A percentile compares a stretch with the other conserved stretches of the same genome.
Evolutionary conservation across 2,113 vertebrate genomes (phyloP).

Genomic region (Vombatus ursinus): DNA sequence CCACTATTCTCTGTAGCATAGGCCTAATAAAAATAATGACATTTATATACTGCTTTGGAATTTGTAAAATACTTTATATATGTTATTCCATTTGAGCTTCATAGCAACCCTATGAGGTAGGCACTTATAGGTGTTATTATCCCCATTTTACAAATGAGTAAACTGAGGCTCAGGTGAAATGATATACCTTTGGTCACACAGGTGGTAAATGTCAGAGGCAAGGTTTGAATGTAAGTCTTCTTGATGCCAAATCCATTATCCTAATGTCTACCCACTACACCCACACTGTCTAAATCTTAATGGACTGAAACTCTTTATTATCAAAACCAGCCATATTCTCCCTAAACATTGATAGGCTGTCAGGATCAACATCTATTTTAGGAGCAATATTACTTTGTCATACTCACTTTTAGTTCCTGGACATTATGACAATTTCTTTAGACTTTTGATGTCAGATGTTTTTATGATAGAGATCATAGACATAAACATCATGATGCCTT

Average conservation of each 20-base stretch:
- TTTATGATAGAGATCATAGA: constrained; percentile 6
- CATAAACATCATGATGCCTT: neutral
- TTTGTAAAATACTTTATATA: neutral
- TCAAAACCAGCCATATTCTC: neutral
- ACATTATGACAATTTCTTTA: neutral
- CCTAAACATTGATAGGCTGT: neutral
- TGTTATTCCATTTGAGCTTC: neutral
- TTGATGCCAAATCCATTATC: neutral
- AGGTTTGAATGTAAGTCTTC: neutral
- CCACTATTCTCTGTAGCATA: neutral
- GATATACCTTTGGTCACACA: neutral
- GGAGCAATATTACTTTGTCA: neutral
- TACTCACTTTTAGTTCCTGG: neutral
- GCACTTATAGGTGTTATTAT: neutral
- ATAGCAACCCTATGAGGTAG: neutral
- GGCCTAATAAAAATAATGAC: neutral
- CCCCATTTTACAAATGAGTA: neutral
- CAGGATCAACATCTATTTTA: neutral
- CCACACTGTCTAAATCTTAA: neutral
- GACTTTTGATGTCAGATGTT: neutral
- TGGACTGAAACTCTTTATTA: neutral
- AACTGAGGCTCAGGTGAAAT: neutral
- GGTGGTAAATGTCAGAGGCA: neutral
- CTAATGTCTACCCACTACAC: neutral
- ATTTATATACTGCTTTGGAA: neutral